phyloP scores from a whole-genome alignment of 2,797 vertebrate species.

The Anniella stebbinsi region DNA sequence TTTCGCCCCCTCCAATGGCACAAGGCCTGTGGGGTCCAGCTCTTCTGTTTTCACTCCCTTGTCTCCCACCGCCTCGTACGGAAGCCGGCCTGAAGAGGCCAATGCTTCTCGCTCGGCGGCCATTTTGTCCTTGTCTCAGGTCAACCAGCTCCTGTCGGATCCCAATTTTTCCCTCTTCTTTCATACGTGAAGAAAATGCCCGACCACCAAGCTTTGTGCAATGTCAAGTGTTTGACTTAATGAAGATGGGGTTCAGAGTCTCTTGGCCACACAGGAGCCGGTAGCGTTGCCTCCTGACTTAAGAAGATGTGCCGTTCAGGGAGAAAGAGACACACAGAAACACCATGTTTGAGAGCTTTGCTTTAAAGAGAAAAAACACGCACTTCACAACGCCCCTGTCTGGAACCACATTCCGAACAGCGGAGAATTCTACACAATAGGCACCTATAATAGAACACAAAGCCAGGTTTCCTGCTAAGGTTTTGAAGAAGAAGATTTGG shows the following conservation, averaged over 20 bases:
- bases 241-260: neutral
- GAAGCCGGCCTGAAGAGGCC: neutral
- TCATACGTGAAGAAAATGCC: neutral
- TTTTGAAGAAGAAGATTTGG: no score
- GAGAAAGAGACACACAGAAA: neutral
- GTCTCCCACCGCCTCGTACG: neutral
- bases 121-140: neutral
- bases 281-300: no score
- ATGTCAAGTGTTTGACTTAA: neutral
- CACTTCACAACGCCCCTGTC: neutral
- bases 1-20: neutral
- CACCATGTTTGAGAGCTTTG: neutral
- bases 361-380: neutral
- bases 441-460: no score
- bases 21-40: neutral
- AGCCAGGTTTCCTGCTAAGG: no score
- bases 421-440: no score
- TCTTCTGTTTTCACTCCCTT: constrained; percentile 32
- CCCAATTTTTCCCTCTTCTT: neutral
- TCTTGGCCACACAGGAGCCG: neutral
- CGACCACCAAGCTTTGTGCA: neutral
- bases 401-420: neutral
- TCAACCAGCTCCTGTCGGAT: neutral
- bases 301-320: neutral
- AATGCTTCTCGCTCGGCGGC: neutral